Evolutionary conservation across 2,888 invertebrate species (phyloP).

Genomic region (Venusia cambrica): DNA sequence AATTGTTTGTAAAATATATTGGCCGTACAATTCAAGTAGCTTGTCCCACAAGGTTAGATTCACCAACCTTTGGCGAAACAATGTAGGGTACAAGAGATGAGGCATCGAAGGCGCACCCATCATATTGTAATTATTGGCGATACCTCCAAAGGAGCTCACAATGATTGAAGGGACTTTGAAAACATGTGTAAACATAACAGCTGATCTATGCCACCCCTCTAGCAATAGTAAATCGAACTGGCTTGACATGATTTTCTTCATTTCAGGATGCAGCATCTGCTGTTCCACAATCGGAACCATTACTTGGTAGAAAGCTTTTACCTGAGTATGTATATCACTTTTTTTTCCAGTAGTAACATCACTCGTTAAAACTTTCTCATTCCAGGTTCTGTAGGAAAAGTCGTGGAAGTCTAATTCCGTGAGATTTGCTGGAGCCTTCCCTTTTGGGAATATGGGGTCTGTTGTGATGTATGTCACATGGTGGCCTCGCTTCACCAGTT

Average conservation of each 20-base stretch:
- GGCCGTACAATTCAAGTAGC: conserved; percentile 14
- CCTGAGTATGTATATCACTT: conserved; percentile 7
- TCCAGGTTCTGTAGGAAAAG: too few relatives aligned
- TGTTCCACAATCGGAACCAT: conserved; percentile 5
- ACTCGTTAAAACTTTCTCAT: too few relatives aligned
- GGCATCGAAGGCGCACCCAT: conserved; percentile 57
- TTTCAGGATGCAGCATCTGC: conserved; percentile 26
- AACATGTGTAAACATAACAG: conserved; percentile 48
- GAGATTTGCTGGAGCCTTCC: too few relatives aligned
- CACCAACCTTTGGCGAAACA: conserved; percentile 14
- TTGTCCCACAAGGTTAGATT: conserved; percentile 16
- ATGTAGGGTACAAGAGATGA: conserved; percentile 38
- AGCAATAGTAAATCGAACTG: conserved; percentile 61
- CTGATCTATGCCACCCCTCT: conserved; percentile 46
- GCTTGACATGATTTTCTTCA: conserved; percentile 33
- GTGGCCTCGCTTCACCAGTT: too few relatives aligned
- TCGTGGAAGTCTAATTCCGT: too few relatives aligned
- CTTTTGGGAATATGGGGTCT: too few relatives aligned
- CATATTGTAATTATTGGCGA: conserved; percentile 37
- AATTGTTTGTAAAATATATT: conserved; percentile 11
- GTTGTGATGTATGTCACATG: too few relatives aligned
- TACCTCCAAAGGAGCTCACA: conserved; percentile 47
- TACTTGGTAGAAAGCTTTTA: conserved; percentile 2
- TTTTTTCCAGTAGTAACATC: conserved; percentile 4
- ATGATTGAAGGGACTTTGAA: conserved; percentile 57